Conservation (phyloP, 2,888 invertebrate species). For the Myathropa florea region DNA sequence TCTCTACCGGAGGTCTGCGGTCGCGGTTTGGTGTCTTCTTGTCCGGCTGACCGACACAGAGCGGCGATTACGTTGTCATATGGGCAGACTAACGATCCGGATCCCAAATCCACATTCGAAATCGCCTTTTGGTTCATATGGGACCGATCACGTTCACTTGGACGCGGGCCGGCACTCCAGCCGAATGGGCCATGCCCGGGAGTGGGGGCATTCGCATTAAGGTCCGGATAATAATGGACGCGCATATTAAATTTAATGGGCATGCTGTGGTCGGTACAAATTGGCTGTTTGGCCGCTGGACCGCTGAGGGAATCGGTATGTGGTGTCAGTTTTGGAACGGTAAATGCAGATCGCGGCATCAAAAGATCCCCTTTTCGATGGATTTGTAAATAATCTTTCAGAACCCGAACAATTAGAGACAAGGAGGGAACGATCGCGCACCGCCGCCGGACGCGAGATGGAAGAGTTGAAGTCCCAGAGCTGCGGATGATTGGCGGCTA, state of each 20-base stretch:
- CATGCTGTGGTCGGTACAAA: conserved; percentile 57
- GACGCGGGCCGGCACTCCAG: neutral
- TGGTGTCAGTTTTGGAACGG: conserved; percentile 42
- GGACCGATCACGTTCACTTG: conserved; percentile 51
- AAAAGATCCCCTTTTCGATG: conserved; percentile 43
- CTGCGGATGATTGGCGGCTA: neutral
- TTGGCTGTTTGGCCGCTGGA: conserved; percentile 39
- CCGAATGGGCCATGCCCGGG: neutral
- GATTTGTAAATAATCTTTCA: conserved; percentile 27
- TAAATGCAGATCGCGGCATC: conserved; percentile 23
- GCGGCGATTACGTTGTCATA: conserved; percentile 41
- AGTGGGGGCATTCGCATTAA: conserved; percentile 6
- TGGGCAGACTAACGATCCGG: conserved; percentile 8
- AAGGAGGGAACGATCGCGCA: too few relatives aligned
- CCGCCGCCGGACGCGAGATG: neutral
- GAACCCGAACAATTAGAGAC: neutral
- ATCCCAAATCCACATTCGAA: conserved; percentile 16
- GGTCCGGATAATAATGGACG: conserved; percentile 61
- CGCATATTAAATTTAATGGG: conserved; percentile 64
- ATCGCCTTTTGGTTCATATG: conserved; percentile 4
- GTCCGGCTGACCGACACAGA: conserved; percentile 19
- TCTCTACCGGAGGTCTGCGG: conserved; percentile 21
- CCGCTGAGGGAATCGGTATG: neutral
- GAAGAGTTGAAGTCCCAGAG: neutral
- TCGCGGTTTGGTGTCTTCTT: neutral